Evolutionary conservation across 2,888 invertebrate genomes (phyloP), one percentile per base, ranked within the genome.

Genomic region (Temnothorax rugatulus): DNA sequence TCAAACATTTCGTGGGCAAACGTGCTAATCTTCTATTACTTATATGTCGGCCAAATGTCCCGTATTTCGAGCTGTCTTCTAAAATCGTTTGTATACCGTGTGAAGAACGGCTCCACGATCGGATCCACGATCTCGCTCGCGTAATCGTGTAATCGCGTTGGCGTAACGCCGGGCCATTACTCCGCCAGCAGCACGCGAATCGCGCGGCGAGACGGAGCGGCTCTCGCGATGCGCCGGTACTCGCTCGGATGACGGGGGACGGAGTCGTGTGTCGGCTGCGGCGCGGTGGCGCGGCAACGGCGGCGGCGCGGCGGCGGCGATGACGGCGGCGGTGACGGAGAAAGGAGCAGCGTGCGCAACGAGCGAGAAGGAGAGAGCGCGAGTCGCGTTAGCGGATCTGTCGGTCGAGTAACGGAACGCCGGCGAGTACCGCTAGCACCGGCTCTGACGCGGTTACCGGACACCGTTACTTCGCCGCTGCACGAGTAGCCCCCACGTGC

Each of bases 321-420:
- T 44, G 50, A 52, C 13, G 29, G 66, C 57, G 38, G 29, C 21
- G 29, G 38, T 13, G 83, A 86, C 59, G 81, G 86, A 82, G 68
- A 88, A 88, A 84, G 76, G 86, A 87, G 84, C 64, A 84, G 81
- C 83, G 84, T 64, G 68, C 59, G 68, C 59, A 87, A 82, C 52
- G 75, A 82, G 85, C 86, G 86, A 90, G 84, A 85, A 83, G 85
- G 86, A 88, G 85, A 88, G 88, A 88, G 88, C 75, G 83, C 85
- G 91, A 91, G 90, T 91, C 92, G 92, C 93, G 93, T 93, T 94
- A 94, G 94, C 94, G 94, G 94, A 94, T 95, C 94, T 95, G 94
- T 95, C 95, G 95, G 95, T 94, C 95, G 94, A 95, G 92, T 95
- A 95, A 95, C 95, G 95, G 95, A 91, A 93, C 92, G 92, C 91